These are phyloP conservation scores for Erinaceus europaeus DNA, from an alignment of 2,113 vertebrate species.

Conservation along the genomic window DNA sequence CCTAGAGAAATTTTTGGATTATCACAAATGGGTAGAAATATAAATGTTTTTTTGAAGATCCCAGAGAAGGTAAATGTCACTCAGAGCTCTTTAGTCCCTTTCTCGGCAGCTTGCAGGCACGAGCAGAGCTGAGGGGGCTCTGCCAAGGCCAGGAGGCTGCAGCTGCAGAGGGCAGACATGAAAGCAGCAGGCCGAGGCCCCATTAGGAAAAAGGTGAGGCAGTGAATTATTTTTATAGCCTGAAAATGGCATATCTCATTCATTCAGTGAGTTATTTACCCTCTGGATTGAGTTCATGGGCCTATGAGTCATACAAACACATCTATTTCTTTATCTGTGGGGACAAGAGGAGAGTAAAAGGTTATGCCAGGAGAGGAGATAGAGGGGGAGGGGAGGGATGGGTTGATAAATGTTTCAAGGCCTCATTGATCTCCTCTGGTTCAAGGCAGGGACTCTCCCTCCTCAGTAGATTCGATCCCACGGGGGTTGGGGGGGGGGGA, in stretches of 20 bases:
- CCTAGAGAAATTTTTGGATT: conserved; percentile 41
- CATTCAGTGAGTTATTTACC: conserved; percentile 80
- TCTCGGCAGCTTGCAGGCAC: conserved; percentile 64
- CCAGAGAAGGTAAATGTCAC: conserved; percentile 67
- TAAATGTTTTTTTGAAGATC: neutral
- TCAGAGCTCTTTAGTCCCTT: conserved; percentile 56
- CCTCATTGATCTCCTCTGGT: conserved; percentile 49
- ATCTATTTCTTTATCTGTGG: conserved; percentile 60
- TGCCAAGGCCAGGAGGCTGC: conserved; percentile 58
- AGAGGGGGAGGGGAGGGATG: neutral
- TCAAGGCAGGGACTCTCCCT: neutral
- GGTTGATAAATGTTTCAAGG: conserved; percentile 59
- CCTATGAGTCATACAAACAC: conserved; percentile 70
- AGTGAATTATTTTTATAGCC: conserved; percentile 80
- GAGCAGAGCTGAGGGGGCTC: conserved; percentile 48
- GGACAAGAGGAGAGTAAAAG: conserved; percentile 5
- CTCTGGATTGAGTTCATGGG: conserved; percentile 74
- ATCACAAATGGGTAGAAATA: conserved; percentile 46
- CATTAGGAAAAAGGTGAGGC: conserved; percentile 81
- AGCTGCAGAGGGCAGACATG: conserved; percentile 51
- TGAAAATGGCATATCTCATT: conserved; percentile 81
- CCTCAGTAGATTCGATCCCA: neutral
- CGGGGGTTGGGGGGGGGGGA: too few species aligned
- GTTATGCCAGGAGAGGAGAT: neutral
- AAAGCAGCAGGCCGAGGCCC: conserved; percentile 72